Percentiles rank a stretch among this genome's conserved stretches.
Evolutionary conservation across 2,797 vertebrate genomes (phyloP).

Genomic region (Neosalanx taihuensis): DNA sequence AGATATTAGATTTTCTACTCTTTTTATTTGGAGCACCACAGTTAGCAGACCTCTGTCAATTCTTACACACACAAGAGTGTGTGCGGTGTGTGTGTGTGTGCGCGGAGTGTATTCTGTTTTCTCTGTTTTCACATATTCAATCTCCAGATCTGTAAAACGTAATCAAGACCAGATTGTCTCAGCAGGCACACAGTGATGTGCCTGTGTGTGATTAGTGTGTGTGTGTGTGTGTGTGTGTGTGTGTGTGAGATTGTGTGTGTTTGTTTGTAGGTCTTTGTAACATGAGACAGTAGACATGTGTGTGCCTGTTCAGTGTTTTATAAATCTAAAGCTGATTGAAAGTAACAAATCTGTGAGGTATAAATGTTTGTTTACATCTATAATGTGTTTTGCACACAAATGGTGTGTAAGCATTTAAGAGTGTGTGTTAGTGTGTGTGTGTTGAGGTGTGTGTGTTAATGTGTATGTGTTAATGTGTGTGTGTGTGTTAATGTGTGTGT

Average conservation of each 20-base stretch:
- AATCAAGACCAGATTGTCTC: constrained; percentile 68
- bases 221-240: not conserved
- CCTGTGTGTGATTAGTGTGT: not conserved
- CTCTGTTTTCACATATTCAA: constrained; percentile 25
- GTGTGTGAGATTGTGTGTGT: constrained; percentile 19
- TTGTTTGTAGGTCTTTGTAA: constrained; percentile 11
- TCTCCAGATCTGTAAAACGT: constrained; percentile 56
- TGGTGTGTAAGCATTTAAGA: constrained; percentile 18
- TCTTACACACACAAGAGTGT: no score
- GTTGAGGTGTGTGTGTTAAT: not conserved
- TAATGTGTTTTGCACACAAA: constrained; percentile 43
- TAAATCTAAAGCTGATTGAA: constrained; percentile 64
- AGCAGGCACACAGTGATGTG: constrained; percentile 29
- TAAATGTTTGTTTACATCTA: constrained; percentile 54
- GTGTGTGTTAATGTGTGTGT: not conserved
- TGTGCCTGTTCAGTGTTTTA: constrained; percentile 51
- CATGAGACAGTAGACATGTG: constrained; percentile 23
- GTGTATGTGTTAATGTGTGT: constrained; percentile 26
- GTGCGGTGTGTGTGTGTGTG: not conserved
- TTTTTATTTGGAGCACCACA: not conserved
- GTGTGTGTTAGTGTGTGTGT: constrained; percentile 12
- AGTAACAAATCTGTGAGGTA: constrained; percentile 57
- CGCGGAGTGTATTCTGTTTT: constrained; percentile 33
- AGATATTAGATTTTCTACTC: no score
- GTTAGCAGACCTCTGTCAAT: not conserved